Percentiles rank a stretch among this genome's conserved stretches.
These are phyloP conservation scores for Tetropium fuscum DNA, from an alignment of 2,888 invertebrate species.

Conservation along the genomic window DNA sequence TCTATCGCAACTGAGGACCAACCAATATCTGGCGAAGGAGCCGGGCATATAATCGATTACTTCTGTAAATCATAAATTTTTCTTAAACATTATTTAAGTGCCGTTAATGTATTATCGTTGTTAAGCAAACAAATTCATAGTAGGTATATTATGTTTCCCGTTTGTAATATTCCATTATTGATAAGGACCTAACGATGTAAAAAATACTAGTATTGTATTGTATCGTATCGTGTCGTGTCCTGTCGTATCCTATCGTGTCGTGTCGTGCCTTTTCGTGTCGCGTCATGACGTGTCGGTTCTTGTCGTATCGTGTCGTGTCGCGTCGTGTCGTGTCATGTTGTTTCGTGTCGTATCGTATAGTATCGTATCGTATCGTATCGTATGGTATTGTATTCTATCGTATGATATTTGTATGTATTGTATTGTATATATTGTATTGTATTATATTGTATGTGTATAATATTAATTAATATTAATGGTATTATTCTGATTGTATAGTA, in stretches of 20 bases:
- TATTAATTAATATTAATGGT: no score
- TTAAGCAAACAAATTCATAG: no score
- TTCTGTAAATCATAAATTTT: no score
- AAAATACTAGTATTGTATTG: constrained; percentile 1
- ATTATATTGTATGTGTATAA: constrained; percentile 6
- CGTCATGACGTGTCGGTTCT: constrained; percentile 19
- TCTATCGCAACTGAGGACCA: no score
- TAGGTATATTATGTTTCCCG: no score
- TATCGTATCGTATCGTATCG: constrained; percentile 25
- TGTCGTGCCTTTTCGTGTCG: constrained; percentile 21
- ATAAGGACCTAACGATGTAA: no score
- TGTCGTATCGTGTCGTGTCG: constrained; percentile 25
- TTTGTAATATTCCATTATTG: no score
- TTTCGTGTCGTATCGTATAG: constrained; percentile 24
- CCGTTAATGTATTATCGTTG: no score
- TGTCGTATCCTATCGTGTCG: constrained; percentile 6
- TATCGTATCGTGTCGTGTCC: neutral
- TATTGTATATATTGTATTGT: constrained; percentile 15
- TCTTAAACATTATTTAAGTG: no score
- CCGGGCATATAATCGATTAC: no score
- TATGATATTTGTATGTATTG: constrained; percentile 10
- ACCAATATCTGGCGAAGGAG: no score
- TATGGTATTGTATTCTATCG: constrained; percentile 25
- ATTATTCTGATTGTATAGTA: no score
- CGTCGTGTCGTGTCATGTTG: neutral